Evolutionary conservation across 2,113 vertebrate species (phyloP).

Genomic region (Prinia subflava): DNA sequence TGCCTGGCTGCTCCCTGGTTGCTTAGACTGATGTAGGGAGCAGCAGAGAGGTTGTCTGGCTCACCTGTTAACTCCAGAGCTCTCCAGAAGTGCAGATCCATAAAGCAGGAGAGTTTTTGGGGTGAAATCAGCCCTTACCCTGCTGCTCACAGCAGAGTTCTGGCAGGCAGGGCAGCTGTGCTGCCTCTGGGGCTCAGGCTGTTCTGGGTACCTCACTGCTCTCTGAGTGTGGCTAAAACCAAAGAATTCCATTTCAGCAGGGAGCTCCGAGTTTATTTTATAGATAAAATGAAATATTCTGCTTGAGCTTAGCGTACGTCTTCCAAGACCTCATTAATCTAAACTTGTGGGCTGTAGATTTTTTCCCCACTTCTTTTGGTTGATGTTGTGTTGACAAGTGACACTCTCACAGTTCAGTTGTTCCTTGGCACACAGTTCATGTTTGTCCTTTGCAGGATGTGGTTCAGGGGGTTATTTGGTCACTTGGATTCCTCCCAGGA

Average conservation of each 20-base stretch:
- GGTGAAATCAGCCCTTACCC: background rate
- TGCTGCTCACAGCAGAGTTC: rapidly evolving
- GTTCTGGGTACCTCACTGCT: background rate
- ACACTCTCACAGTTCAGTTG: background rate
- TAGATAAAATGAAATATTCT: background rate
- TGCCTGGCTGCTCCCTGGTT: background rate
- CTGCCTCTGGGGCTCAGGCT: background rate
- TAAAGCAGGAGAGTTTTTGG: background rate
- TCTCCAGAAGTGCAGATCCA: background rate
- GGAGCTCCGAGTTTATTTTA: background rate
- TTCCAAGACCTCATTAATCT: background rate
- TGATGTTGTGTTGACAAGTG: background rate
- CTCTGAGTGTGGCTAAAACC: background rate
- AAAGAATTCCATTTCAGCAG: background rate
- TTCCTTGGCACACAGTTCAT: background rate
- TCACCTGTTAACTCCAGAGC: background rate
- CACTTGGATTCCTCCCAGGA: background rate
- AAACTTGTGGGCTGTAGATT: background rate
- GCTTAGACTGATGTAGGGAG: background rate
- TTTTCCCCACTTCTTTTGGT: background rate
- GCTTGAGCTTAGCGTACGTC: background rate
- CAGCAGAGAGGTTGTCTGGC: background rate
- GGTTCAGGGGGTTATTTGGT: background rate
- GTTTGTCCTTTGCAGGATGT: background rate
- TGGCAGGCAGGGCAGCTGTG: background rate